A percentile compares a stretch with the other conserved stretches of the same genome.
Conservation (phyloP, 2,797 vertebrate genomes). For the Girardinus metallicus region DNA sequence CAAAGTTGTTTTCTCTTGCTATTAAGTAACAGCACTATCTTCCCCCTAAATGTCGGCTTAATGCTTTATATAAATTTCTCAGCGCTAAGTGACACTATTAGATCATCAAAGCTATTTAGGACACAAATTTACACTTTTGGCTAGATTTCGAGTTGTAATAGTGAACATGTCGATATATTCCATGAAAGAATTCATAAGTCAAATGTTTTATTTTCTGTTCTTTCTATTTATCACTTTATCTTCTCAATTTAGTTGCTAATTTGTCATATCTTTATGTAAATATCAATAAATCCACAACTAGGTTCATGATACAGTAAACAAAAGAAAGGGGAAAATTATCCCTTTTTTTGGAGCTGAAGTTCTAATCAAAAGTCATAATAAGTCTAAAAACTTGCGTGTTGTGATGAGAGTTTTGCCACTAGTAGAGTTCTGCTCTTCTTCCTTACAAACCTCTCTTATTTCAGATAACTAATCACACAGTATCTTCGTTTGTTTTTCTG, state of each 20-base stretch:
- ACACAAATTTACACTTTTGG: neutral
- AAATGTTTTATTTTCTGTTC: neutral
- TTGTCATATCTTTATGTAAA: too few relatives aligned
- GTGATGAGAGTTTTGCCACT: neutral
- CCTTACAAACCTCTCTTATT: neutral
- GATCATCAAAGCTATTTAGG: neutral
- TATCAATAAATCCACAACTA: neutral
- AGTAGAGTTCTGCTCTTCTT: neutral
- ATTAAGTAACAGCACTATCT: rapidly evolving
- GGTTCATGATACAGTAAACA: neutral
- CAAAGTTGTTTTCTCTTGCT: neutral
- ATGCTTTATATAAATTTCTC: neutral
- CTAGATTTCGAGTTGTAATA: neutral
- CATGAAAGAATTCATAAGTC: neutral
- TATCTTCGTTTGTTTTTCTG: neutral
- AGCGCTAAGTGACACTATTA: neutral
- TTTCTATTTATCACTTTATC: neutral
- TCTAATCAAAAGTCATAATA: neutral
- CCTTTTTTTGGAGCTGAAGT: neutral
- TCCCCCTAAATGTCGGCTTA: neutral
- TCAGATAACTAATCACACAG: neutral
- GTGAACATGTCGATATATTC: neutral
- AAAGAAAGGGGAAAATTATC: neutral
- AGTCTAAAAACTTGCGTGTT: constrained; percentile 14
- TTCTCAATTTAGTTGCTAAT: too few relatives aligned